A percentile compares a stretch with the other conserved stretches of the same genome.
Evolutionary conservation across 2,113 vertebrate species (phyloP).

Genomic region (Strix uralensis): DNA sequence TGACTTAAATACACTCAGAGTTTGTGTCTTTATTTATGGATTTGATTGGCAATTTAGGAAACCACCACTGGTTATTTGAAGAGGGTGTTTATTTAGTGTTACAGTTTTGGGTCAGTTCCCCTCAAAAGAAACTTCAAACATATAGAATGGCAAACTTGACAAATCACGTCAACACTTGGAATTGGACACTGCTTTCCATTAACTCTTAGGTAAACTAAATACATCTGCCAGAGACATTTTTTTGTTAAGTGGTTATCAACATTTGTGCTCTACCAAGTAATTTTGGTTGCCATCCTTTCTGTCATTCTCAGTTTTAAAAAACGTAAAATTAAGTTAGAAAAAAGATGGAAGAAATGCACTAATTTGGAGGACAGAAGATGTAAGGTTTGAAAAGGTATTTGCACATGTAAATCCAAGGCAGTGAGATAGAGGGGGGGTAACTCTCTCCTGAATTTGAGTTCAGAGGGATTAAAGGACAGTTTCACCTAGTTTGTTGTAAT

Average conservation of each 20-base stretch:
- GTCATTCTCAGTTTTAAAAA: neutral
- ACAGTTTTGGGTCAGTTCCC: conserved; percentile 58
- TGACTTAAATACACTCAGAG: neutral
- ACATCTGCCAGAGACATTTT: neutral
- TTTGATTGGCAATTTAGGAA: conserved; percentile 52
- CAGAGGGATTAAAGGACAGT: neutral
- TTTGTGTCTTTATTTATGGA: conserved; percentile 51
- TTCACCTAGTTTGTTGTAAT: conserved; percentile 15
- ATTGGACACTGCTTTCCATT: conserved; percentile 42
- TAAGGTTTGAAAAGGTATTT: neutral
- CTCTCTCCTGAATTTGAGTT: neutral
- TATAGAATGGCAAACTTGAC: conserved; percentile 27
- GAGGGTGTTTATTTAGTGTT: conserved; percentile 62
- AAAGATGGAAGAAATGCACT: neutral
- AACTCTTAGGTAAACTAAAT: conserved; percentile 6
- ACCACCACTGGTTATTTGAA: conserved; percentile 52
- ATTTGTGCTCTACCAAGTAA: neutral
- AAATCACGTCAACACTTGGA: conserved; percentile 53
- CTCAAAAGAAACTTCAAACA: conserved; percentile 60
- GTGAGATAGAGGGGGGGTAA: neutral
- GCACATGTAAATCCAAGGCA: accelerated
- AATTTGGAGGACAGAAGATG: neutral
- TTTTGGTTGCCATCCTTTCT: neutral
- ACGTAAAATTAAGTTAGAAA: neutral
- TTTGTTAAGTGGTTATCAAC: neutral